phyloP scores from a whole-genome alignment of 2,797 vertebrate genomes.

The Cynopterus sphinx region DNA sequence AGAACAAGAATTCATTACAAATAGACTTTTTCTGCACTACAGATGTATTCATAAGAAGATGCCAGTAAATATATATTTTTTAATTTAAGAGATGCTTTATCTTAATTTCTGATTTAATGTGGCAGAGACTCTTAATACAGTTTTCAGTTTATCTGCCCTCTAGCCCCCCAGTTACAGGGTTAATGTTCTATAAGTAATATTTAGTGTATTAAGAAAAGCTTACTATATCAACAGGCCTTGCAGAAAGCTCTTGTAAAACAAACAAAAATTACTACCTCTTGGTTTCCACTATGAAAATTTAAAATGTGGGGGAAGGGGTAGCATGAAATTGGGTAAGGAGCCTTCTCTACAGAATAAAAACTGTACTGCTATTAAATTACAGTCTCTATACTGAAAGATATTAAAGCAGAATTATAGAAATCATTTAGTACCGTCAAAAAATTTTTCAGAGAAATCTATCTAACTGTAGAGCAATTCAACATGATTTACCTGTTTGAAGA shows the following conservation, averaged over 20 bases:
- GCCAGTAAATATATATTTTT: constrained; percentile 24
- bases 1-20: constrained; percentile 2
- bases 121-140: not conserved
- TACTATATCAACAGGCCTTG: not conserved
- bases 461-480: not conserved
- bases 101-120: constrained; percentile 37
- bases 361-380: constrained; percentile 24
- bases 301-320: not conserved
- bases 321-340: not conserved
- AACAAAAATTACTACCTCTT: not conserved
- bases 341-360: constrained; percentile 29
- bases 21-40: not conserved
- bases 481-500: not conserved
- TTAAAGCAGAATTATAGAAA: constrained; percentile 37
- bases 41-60: constrained; percentile 5
- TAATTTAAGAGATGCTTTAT: constrained; percentile 27
- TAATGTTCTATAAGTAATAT: constrained; percentile 7
- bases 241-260: not conserved
- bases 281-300: constrained; percentile 1
- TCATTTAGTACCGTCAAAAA: not conserved
- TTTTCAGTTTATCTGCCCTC: not conserved
- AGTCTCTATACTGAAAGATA: not conserved
- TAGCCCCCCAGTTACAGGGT: not conserved
- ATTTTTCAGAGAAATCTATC: not conserved
- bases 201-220: not conserved